phyloP scores from a whole-genome alignment of 2,113 vertebrate species.

The Rhabdomys dilectus region DNA sequence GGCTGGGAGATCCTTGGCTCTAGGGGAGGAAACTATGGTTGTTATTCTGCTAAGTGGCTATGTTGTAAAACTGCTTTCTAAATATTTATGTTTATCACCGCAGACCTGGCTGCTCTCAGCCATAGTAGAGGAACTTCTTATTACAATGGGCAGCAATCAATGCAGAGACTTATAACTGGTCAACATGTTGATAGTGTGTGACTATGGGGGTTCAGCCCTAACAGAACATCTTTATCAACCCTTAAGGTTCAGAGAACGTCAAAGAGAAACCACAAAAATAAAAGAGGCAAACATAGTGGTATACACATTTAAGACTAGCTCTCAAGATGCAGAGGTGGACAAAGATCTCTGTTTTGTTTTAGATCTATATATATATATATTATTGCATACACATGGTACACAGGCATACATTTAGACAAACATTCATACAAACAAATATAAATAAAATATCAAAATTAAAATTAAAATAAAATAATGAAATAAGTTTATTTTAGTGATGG shows the following conservation, averaged over 20 bases:
- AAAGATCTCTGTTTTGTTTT: not conserved
- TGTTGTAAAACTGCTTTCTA: not conserved
- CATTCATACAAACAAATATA: not conserved
- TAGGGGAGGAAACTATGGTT: not conserved
- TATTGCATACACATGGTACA: not conserved
- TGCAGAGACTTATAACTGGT: not conserved
- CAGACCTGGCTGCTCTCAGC: not conserved
- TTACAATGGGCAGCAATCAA: not conserved
- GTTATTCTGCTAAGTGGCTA: not conserved
- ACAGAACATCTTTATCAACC: not conserved
- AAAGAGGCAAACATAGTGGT: not conserved
- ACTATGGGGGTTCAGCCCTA: not conserved
- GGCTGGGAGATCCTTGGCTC: not conserved
- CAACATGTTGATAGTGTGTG: not conserved
- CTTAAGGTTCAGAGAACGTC: not conserved
- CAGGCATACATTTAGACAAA: not conserved
- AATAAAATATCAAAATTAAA: not conserved
- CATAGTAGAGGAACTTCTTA: not conserved
- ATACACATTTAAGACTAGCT: not conserved
- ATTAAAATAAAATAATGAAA: not conserved
- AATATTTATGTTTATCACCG: not conserved
- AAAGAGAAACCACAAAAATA: no score
- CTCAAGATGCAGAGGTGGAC: not conserved
- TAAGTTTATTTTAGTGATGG: not conserved
- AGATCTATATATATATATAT: no score